Evolutionary conservation across 2,888 invertebrate genomes (phyloP).

Genomic region (Cybosia mesomella): DNA sequence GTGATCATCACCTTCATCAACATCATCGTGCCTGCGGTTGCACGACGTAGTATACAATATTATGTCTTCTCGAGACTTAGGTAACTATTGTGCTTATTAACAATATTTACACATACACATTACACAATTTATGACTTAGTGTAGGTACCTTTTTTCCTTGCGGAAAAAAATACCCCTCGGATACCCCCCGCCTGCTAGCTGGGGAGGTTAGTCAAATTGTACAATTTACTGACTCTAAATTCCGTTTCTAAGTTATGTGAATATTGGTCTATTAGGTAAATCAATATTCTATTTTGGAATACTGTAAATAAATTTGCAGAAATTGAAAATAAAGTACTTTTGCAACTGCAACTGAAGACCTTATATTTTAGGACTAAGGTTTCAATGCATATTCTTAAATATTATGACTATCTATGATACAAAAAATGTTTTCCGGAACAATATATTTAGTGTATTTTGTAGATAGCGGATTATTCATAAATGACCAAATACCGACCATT

Average conservation of each 20-base stretch:
- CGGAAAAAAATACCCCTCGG: too few relatives aligned
- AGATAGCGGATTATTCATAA: too few relatives aligned
- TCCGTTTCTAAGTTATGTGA: not conserved
- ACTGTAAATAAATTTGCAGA: not conserved
- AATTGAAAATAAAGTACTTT: not conserved
- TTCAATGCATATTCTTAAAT: too few relatives aligned
- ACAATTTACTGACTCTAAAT: not conserved
- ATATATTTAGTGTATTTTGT: too few relatives aligned
- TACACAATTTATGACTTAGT: not conserved
- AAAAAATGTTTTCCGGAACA: too few relatives aligned
- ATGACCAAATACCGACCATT: too few relatives aligned
- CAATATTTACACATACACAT: slow-evolving; percentile 43
- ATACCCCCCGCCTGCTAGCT: too few relatives aligned
- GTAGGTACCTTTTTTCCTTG: too few relatives aligned
- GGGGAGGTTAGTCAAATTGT: too few relatives aligned
- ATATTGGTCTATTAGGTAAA: not conserved
- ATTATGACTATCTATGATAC: too few relatives aligned
- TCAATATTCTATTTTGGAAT: not conserved
- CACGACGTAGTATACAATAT: slow-evolving; percentile 69
- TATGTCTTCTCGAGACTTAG: slow-evolving; percentile 77
- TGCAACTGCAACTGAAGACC: too few relatives aligned
- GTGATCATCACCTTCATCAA: slow-evolving; percentile 9
- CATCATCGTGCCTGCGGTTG: slow-evolving; percentile 32
- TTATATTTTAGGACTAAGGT: too few relatives aligned
- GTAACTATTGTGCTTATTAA: slow-evolving; percentile 68